Evolutionary conservation across 2,888 invertebrate species (phyloP).

Genomic region (Nezara viridula): DNA sequence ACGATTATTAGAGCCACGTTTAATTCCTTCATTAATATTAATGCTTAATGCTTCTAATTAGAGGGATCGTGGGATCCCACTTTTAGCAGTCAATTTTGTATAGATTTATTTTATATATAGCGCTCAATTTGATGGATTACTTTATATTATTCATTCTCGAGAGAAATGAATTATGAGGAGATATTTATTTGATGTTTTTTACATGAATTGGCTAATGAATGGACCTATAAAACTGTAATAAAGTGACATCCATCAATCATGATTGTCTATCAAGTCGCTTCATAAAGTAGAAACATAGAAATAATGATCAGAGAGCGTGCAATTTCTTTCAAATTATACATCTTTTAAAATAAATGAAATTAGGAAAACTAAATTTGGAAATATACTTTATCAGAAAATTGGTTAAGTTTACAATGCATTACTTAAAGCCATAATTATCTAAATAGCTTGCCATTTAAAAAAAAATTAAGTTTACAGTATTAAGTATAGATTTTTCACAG

Average conservation of each 20-base stretch:
- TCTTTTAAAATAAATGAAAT: too few relatives aligned
- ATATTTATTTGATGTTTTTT: background rate
- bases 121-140: background rate
- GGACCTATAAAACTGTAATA: background rate
- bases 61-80: conserved; percentile 24
- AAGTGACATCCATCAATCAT: background rate
- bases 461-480: too few relatives aligned
- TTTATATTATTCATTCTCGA: background rate
- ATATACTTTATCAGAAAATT: too few relatives aligned
- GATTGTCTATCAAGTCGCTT: background rate
- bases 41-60: background rate
- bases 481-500: too few relatives aligned
- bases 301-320: too few relatives aligned
- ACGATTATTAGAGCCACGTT: background rate
- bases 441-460: too few relatives aligned
- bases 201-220: background rate
- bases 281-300: background rate
- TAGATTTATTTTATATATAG: conserved; percentile 9
- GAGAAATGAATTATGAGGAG: background rate
- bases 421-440: too few relatives aligned
- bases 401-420: too few relatives aligned
- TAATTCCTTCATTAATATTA: conserved; percentile 44
- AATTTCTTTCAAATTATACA: too few relatives aligned
- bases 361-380: too few relatives aligned
- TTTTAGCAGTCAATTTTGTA: conserved; percentile 39